Conservation (phyloP, 2,888 invertebrate genomes). For the Sthenelais limicola region DNA sequence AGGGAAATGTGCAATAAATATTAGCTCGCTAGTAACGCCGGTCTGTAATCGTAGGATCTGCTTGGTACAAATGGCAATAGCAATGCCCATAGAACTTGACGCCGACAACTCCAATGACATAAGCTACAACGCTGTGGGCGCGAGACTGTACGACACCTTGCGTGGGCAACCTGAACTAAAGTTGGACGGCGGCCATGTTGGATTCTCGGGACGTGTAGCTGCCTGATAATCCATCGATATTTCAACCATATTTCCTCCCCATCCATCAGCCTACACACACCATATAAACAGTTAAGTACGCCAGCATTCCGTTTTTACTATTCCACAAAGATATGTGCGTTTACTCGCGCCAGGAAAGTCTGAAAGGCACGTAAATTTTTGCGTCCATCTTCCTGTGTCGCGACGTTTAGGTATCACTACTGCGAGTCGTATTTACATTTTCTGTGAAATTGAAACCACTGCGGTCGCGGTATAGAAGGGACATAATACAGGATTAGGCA, state of each 20-base stretch:
- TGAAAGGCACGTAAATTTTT: constrained; percentile 15
- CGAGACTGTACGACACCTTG: background rate
- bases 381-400: constrained; percentile 13
- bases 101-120: background rate
- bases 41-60: too few species aligned
- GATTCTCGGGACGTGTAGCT: constrained; percentile 15
- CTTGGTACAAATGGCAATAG: background rate
- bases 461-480: too few species aligned
- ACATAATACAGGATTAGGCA: too few species aligned
- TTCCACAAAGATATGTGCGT: background rate
- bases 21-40: too few species aligned
- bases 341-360: too few species aligned
- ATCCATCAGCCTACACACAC: background rate
- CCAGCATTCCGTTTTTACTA: background rate
- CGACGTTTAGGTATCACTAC: constrained; percentile 26
- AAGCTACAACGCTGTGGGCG: background rate
- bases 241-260: background rate
- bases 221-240: constrained; percentile 3
- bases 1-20: too few species aligned
- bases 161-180: background rate
- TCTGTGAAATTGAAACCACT: background rate
- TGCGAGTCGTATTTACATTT: constrained; percentile 19
- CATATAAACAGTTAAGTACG: constrained; percentile 25
- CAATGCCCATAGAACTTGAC: background rate
- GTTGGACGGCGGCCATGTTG: constrained; percentile 20